Evolutionary conservation across 2,113 vertebrate genomes (phyloP).

Genomic region (Caretta caretta): DNA sequence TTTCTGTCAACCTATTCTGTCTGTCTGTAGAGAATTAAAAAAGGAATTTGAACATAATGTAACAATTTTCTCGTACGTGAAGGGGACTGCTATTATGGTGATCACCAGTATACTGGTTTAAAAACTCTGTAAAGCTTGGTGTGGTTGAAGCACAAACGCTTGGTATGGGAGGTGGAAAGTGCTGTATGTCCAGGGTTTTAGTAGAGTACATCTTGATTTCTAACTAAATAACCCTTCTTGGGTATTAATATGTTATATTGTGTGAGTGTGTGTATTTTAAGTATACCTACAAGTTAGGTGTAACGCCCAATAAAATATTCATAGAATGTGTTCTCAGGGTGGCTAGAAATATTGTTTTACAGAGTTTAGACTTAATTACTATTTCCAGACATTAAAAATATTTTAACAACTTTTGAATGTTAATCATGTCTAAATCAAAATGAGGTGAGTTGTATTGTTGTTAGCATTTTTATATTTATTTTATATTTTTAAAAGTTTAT

Average conservation of each 20-base stretch:
- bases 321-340: background rate
- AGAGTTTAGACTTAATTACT: background rate
- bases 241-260: background rate
- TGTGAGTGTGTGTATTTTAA: background rate
- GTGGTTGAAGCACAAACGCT: slow-evolving; percentile 55
- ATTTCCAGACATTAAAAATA: background rate
- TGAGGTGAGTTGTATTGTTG: background rate
- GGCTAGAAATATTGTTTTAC: background rate
- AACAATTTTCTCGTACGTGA: slow-evolving; percentile 73
- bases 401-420: background rate
- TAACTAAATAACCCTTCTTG: background rate
- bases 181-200: background rate
- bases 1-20: slow-evolving; percentile 72
- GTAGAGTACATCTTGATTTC: background rate
- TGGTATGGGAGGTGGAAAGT: slow-evolving; percentile 32
- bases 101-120: slow-evolving; percentile 27
- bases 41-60: slow-evolving; percentile 74
- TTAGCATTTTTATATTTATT: no score
- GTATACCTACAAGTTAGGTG: background rate
- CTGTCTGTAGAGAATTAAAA: slow-evolving; percentile 78
- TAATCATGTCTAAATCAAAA: background rate
- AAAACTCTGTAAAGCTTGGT: slow-evolving; percentile 30
- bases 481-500: background rate
- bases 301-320: background rate
- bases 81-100: slow-evolving; percentile 46